These are phyloP conservation scores for Rynchops niger DNA, from an alignment of 2,113 vertebrate species.

Conservation along the genomic window DNA sequence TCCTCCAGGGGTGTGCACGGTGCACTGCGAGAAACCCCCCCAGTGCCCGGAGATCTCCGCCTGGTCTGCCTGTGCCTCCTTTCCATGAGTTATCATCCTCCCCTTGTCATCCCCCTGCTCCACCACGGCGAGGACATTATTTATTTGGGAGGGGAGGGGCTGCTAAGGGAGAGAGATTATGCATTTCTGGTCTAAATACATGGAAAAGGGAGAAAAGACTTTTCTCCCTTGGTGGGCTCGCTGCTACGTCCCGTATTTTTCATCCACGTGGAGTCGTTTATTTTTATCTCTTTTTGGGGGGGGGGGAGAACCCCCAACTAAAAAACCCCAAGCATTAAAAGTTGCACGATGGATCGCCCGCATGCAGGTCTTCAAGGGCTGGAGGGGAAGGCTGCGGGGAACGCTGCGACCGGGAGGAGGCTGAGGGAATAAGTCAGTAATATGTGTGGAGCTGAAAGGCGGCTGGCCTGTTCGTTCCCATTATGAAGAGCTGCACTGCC, in stretches of 20 bases:
- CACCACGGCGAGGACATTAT: not conserved
- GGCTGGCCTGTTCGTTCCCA: conserved; percentile 29
- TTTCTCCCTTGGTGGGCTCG: not conserved
- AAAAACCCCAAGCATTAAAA: not conserved
- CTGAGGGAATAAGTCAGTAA: conserved; percentile 9
- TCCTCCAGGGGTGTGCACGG: not conserved
- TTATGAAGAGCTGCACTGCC: conserved; percentile 2
- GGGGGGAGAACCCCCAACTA: no score
- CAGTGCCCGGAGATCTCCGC: not conserved
- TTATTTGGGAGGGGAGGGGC: not conserved
- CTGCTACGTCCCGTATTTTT: not conserved
- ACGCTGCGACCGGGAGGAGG: not conserved
- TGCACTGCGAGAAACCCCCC: rapidly evolving
- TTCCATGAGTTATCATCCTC: not conserved
- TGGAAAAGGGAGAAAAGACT: not conserved
- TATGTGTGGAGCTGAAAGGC: not conserved
- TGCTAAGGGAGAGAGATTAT: not conserved
- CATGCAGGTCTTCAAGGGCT: not conserved
- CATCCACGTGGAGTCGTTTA: not conserved
- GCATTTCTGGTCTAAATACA: not conserved
- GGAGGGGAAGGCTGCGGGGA: not conserved
- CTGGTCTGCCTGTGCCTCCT: not conserved
- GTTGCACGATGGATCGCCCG: not conserved
- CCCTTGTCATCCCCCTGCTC: not conserved
- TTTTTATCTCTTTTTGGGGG: conserved; percentile 24